These are phyloP conservation scores for Catostylus mosaicus DNA, from an alignment of 30 jellyfish, hydroid and myxozoan genomes.

Conservation along the genomic window DNA sequence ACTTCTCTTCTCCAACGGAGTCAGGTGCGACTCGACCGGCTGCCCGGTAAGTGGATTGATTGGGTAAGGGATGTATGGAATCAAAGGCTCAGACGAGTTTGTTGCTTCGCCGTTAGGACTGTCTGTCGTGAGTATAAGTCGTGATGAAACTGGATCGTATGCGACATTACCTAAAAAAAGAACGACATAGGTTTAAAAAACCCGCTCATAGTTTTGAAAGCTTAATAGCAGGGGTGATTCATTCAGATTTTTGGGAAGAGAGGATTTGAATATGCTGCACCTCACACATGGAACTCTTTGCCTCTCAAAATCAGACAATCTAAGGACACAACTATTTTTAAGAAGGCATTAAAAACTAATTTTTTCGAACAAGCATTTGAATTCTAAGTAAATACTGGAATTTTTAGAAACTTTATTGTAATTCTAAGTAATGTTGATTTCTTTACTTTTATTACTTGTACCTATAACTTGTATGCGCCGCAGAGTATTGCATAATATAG, in stretches of 20 bases:
- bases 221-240: too few relatives aligned
- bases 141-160: constrained; percentile 92
- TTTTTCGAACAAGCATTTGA: constrained; percentile 7
- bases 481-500: too few relatives aligned
- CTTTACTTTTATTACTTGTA: background rate
- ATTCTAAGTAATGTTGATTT: constrained; percentile 5
- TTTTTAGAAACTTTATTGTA: constrained; percentile 19
- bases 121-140: constrained; percentile 88
- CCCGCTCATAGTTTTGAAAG: background rate
- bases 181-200: background rate
- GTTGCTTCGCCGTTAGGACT: constrained; percentile 97
- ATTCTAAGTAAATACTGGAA: constrained; percentile 4
- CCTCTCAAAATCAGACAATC: too few relatives aligned
- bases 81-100: constrained; percentile 80
- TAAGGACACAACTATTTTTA: background rate
- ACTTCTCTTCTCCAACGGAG: constrained; percentile 85
- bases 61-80: constrained; percentile 95
- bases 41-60: constrained; percentile 74
- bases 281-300: constrained; percentile 35
- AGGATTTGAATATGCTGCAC: background rate
- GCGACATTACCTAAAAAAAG: constrained; percentile 83
- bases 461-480: too few relatives aligned
- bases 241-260: background rate
- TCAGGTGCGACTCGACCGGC: constrained; percentile 74
- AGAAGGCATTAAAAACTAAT: constrained; percentile 18